Conservation (phyloP, 1,140 invertebrate species). For the Heliconius hewitsoni region DNA sequence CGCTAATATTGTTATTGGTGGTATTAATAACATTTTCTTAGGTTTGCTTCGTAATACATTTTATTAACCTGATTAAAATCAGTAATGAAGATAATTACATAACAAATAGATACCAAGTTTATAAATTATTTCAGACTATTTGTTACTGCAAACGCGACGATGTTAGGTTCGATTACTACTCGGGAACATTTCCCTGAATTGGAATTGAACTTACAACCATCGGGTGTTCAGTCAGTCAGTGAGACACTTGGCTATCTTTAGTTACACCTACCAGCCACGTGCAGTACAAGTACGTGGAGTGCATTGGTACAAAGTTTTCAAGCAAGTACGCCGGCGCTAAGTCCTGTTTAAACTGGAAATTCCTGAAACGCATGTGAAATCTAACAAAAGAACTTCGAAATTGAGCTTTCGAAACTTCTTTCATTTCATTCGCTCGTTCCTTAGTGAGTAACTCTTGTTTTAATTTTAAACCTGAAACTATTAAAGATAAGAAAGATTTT, state of each 20-base stretch:
- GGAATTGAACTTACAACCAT: no score
- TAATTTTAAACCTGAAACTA: neutral
- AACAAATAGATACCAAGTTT: no score
- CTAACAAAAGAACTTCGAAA: constrained; percentile 5
- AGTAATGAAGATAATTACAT: no score
- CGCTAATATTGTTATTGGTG: neutral
- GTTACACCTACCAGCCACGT: neutral
- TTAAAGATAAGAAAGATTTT: neutral
- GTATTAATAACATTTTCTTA: neutral
- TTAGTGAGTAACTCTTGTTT: neutral
- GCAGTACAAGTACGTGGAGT: neutral
- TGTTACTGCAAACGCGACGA: no score
- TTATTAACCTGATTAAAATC: no score
- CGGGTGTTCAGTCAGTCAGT: no score
- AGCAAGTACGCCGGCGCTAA: neutral
- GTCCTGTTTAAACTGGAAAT: neutral
- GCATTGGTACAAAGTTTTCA: neutral
- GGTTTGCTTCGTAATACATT: neutral
- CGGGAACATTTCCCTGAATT: no score
- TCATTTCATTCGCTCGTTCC: constrained; percentile 4
- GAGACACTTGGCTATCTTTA: no score
- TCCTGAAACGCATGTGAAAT: constrained; percentile 13
- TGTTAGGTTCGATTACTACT: no score
- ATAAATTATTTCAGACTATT: no score
- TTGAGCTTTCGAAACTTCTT: constrained; percentile 3